Evolutionary conservation across 2,888 invertebrate genomes (phyloP).

Genomic region (Geotrupes spiniger): DNA sequence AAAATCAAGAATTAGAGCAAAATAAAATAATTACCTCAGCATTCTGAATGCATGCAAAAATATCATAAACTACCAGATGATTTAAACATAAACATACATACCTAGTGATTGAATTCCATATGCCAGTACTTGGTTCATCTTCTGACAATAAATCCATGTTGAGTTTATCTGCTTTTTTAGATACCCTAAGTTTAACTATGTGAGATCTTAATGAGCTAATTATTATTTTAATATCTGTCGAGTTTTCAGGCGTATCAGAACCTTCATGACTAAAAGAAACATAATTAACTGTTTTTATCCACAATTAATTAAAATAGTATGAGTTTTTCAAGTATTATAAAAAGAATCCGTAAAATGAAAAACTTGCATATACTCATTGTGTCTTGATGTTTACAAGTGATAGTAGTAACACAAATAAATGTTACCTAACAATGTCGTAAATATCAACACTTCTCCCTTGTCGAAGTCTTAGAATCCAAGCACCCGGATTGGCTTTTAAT

Average conservation of each 20-base stretch:
- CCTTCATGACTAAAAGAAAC: constrained; percentile 63
- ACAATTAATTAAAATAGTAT: constrained; percentile 3
- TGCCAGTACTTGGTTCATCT: constrained; percentile 69
- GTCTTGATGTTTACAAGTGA: too few species aligned
- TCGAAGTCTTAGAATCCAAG: constrained; percentile 85
- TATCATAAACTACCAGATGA: constrained; percentile 20
- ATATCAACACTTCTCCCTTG: constrained; percentile 94
- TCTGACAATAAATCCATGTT: constrained; percentile 84
- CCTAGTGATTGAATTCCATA: constrained; percentile 96
- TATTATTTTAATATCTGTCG: constrained; percentile 71
- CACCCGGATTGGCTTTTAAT: constrained; percentile 96
- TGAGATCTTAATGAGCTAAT: constrained; percentile 84
- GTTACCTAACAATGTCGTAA: constrained; percentile 75
- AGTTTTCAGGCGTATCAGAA: constrained; percentile 69
- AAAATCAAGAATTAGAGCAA: constrained; percentile 17
- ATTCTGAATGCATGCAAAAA: constrained; percentile 28
- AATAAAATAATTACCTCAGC: constrained; percentile 24
- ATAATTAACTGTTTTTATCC: not conserved
- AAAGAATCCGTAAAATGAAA: not conserved
- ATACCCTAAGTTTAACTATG: constrained; percentile 86
- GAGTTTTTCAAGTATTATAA: not conserved
- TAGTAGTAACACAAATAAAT: not conserved
- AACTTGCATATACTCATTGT: too few species aligned
- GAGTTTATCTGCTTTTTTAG: constrained; percentile 86
- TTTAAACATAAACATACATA: constrained; percentile 40